Percentiles rank a stretch among this genome's conserved stretches.
Conservation (phyloP, 2,113 vertebrate species). For the Oreochromis spilurus region DNA sequence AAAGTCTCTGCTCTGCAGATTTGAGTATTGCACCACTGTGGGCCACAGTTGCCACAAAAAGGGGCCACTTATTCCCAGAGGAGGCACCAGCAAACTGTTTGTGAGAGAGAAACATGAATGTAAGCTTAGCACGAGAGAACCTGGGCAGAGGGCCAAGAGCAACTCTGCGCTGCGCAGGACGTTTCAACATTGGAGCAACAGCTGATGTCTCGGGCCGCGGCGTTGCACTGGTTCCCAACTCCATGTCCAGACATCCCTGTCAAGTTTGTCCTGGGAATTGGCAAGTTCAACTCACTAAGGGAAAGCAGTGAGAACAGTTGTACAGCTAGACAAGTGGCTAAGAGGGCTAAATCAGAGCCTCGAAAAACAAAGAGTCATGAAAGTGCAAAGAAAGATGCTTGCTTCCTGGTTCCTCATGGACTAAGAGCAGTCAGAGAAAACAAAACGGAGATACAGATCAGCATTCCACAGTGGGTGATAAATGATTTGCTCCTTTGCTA, state of each 20-base stretch:
- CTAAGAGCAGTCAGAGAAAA: slow-evolving; percentile 61
- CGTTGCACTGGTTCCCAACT: slow-evolving; percentile 69
- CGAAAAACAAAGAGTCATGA: slow-evolving; percentile 52
- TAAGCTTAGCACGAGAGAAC: slow-evolving; percentile 68
- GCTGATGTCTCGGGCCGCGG: slow-evolving; percentile 71
- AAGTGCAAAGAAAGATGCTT: slow-evolving; percentile 49
- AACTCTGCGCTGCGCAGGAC: slow-evolving; percentile 59
- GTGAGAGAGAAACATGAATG: slow-evolving; percentile 70
- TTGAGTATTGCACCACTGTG: slow-evolving; percentile 49
- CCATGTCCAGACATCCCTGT: slow-evolving; percentile 66
- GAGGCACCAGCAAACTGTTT: slow-evolving; percentile 58
- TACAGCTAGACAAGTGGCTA: slow-evolving; percentile 50
- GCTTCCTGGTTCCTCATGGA: slow-evolving; percentile 9
- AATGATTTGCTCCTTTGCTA: slow-evolving; percentile 21
- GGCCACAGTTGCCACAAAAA: slow-evolving; percentile 61
- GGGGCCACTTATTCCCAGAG: slow-evolving; percentile 48
- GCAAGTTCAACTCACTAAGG: slow-evolving; percentile 65
- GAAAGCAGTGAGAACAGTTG: slow-evolving; percentile 60
- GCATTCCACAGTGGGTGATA: slow-evolving; percentile 48
- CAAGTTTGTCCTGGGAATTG: slow-evolving; percentile 75
- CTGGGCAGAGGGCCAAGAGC: slow-evolving; percentile 64
- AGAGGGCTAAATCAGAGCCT: slow-evolving; percentile 54
- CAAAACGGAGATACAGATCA: slow-evolving; percentile 48
- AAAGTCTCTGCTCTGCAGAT: slow-evolving; percentile 27
- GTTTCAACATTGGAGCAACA: slow-evolving; percentile 72